Evolutionary conservation across 2,888 invertebrate species (phyloP).

Genomic region (Leucophora obtusa): DNA sequence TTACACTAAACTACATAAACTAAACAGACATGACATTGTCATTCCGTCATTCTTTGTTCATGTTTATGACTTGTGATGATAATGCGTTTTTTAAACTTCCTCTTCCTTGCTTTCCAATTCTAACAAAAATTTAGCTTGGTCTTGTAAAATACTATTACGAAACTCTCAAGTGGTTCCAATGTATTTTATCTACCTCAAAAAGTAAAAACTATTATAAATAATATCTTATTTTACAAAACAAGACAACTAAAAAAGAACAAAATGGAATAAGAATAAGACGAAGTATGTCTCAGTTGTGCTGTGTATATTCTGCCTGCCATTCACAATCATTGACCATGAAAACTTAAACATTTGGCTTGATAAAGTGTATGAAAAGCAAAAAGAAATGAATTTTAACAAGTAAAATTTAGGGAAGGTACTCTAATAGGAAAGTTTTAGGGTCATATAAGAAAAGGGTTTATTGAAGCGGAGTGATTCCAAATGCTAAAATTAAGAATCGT

Average conservation of each 20-base stretch:
- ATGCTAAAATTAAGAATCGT: too few relatives aligned
- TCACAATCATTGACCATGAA: conserved; percentile 59
- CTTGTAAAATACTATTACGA: conserved; percentile 20
- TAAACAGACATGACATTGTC: conserved; percentile 54
- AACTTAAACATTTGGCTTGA: conserved; percentile 41
- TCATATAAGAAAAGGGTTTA: too few relatives aligned
- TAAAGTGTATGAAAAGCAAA: background rate
- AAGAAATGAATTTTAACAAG: background rate
- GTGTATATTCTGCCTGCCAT: conserved; percentile 14
- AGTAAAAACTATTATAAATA: conserved; percentile 47
- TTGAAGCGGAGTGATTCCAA: too few relatives aligned
- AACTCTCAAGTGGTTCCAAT: conserved; percentile 42
- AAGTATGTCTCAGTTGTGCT: conserved; percentile 10
- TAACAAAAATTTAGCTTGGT: conserved; percentile 1
- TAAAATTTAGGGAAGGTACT: conserved; percentile 1
- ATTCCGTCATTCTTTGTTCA: conserved; percentile 48
- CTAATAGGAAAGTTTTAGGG: background rate
- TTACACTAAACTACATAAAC: conserved; percentile 25
- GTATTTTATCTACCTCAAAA: background rate
- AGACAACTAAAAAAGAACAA: background rate
- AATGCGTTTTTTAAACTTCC: conserved; percentile 35
- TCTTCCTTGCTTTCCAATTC: background rate
- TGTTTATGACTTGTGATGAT: conserved; percentile 50
- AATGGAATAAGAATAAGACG: background rate
- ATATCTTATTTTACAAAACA: conserved; percentile 16